Percentiles rank a stretch among this genome's conserved stretches.
Conservation (phyloP, 2,888 invertebrate genomes). For the Zhuqinia jingwanae region DNA sequence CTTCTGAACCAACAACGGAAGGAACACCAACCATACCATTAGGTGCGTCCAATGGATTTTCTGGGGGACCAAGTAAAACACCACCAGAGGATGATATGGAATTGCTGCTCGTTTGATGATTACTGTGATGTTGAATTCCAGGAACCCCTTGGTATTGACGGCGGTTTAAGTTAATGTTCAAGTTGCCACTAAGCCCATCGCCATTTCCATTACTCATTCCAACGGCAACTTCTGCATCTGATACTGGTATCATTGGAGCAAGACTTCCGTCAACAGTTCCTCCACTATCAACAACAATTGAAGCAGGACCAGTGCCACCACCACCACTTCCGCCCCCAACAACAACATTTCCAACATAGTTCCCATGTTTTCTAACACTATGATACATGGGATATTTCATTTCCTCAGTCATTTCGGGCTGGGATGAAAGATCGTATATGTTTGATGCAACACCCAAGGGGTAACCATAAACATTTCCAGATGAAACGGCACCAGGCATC, state of each 20-base stretch:
- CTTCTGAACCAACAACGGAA: conserved; percentile 13
- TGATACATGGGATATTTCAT: conserved; percentile 78
- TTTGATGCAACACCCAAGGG: conserved; percentile 66
- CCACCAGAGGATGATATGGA: neutral
- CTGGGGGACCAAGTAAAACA: conserved; percentile 31
- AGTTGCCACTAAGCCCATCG: conserved; percentile 60
- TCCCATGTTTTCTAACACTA: conserved; percentile 77
- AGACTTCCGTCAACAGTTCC: conserved; percentile 37
- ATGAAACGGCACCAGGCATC: conserved; percentile 61
- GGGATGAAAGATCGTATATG: conserved; percentile 74
- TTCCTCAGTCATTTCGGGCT: conserved; percentile 76
- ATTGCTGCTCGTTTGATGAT: conserved; percentile 41
- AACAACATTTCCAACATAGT: conserved; percentile 59
- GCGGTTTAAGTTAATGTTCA: conserved; percentile 74
- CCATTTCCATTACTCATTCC: conserved; percentile 74
- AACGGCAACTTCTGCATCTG: conserved; percentile 67
- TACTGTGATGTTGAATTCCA: conserved; percentile 42
- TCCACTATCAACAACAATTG: conserved; percentile 12
- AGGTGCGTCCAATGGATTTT: conserved; percentile 23
- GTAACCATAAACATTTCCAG: conserved; percentile 64
- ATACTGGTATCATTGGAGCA: conserved; percentile 63
- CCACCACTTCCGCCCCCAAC: conserved; percentile 31
- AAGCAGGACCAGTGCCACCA: conserved; percentile 8
- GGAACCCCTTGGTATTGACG: conserved; percentile 65
- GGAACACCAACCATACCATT: conserved; percentile 17